Evolutionary conservation across 2,113 vertebrate genomes (phyloP), one percentile per base, ranked within the genome.

Genomic region (Trogon melanurus): DNA sequence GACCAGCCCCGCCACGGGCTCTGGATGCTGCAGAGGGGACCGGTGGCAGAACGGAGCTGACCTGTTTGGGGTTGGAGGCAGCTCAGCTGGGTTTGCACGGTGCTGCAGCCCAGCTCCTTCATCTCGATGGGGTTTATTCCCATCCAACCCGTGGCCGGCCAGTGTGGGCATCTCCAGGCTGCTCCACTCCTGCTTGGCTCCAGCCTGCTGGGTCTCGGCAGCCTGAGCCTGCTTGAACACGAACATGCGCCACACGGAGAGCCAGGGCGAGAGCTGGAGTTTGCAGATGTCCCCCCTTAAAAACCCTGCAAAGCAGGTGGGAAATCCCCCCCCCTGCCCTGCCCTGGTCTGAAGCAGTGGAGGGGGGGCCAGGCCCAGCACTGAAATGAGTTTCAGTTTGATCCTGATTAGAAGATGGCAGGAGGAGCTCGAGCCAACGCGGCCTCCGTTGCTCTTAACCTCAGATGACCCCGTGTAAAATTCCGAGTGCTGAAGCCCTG

Each of bases 381-480:
- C 58, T 21, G 73, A 57, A 81, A 66, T 36, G 71, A 53, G 84
- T 81, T 89, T 54, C 1, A 4, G 79, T 53, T 84, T 91, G 84
- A 94, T 96, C 66, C 72, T 11, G 89, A 76, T 94, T 71, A 79
- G 79, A 48, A 70, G 78, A 88, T 41, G 64, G 60, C 86, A 70
- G 79, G 58, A 88, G 66, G 58, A 89, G 88, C 76, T 62, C 4
- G 22, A 88, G 75, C 88, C 85, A 54, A 9, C 1, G 9, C 0
- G 1, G 20, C 26, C n/a, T 38, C 7, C 9, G 25, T 64, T 72
- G 79, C 53, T 80, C 60, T 58, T 72, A 41, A 23, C 95, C 94
- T 94, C n/a, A 27, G 48, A 12, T 94, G 64, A 94, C 96, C 86
- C 64, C 18, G 20, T 7, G 47, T 7, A 8, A 16, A 36, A 72